Conservation (phyloP, 1,140 invertebrate genomes). For the Zaprionus ghesquierei region DNA sequence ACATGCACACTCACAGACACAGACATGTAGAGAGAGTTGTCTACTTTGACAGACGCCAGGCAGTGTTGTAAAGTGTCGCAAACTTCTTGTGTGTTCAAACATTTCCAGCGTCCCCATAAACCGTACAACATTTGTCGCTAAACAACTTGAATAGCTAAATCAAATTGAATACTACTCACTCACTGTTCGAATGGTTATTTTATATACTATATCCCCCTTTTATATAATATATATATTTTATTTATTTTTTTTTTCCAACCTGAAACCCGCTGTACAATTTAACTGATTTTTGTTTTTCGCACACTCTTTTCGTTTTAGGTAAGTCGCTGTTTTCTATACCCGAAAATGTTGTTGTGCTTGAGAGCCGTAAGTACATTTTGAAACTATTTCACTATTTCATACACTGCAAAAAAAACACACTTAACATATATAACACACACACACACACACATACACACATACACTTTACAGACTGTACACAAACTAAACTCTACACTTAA, state of each 20-base stretch:
- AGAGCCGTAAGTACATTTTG: constrained; percentile 77
- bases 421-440: not conserved
- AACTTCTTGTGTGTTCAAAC: too few species aligned
- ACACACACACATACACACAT: not conserved
- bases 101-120: too few species aligned
- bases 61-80: constrained; percentile 10
- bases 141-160: constrained; percentile 60
- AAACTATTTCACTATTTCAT: constrained; percentile 58
- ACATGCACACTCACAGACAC: not conserved
- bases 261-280: constrained; percentile 7
- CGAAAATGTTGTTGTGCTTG: constrained; percentile 80
- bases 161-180: constrained; percentile 79
- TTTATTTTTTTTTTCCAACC: constrained; percentile 24
- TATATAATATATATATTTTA: constrained; percentile 22
- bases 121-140: constrained; percentile 72
- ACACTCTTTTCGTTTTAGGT: constrained; percentile 63
- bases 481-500: constrained; percentile 18
- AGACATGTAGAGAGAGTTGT: not conserved
- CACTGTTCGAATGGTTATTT: constrained; percentile 67
- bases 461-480: not conserved
- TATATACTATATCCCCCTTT: constrained; percentile 7
- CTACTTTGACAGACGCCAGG: not conserved
- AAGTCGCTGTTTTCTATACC: constrained; percentile 81
- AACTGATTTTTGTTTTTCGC: constrained; percentile 27
- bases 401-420: not conserved